These are phyloP conservation scores for Rhinolophus ferrumequinum DNA, from an alignment of 2,113 vertebrate genomes.

Conservation along the genomic window DNA sequence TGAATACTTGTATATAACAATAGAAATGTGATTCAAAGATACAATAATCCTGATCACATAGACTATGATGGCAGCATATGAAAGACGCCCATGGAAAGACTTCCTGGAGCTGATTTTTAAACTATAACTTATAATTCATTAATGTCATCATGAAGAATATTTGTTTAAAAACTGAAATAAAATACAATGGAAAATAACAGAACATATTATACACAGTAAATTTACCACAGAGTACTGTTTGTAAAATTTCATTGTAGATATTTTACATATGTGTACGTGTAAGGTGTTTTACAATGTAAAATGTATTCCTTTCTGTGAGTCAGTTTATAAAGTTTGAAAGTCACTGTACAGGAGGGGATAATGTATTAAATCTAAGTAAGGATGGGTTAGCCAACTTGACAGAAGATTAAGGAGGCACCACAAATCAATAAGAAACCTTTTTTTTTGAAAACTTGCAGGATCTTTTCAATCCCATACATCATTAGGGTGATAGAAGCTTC, in stretches of 20 bases:
- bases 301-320: neutral
- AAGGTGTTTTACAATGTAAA: slow-evolving; percentile 8
- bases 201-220: neutral
- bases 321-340: slow-evolving; percentile 2
- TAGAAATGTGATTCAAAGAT: neutral
- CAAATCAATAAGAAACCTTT: neutral
- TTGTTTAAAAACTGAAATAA: neutral
- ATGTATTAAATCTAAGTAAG: neutral
- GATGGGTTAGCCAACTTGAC: neutral
- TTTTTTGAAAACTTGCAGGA: neutral
- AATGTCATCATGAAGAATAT: neutral
- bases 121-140: neutral
- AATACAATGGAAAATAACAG: neutral
- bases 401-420: neutral
- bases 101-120: neutral
- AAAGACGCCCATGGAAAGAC: neutral
- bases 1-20: neutral
- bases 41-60: neutral
- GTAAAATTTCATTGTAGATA: neutral
- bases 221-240: neutral
- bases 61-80: neutral
- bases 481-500: neutral
- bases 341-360: neutral
- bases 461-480: neutral
- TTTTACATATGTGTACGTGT: neutral